These are phyloP conservation scores for Acleris emargana DNA, from an alignment of 2,888 invertebrate genomes.

Conservation along the genomic window DNA sequence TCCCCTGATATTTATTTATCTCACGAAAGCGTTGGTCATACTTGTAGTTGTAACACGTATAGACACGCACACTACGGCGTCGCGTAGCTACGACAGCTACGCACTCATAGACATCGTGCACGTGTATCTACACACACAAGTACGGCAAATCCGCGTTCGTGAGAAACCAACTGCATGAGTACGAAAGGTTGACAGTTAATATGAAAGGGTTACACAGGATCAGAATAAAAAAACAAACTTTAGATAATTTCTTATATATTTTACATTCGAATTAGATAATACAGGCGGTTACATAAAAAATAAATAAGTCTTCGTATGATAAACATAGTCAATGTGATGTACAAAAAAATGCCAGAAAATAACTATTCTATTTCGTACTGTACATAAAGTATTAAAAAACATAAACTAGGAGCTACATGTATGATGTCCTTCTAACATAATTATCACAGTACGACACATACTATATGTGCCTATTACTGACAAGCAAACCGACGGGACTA, in stretches of 20 bases:
- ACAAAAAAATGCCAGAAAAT: slow-evolving; percentile 43
- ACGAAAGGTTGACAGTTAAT: neutral
- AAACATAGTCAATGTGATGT: slow-evolving; percentile 60
- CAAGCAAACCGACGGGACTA: slow-evolving; percentile 15
- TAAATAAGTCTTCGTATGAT: slow-evolving; percentile 70
- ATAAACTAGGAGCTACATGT: slow-evolving; percentile 27
- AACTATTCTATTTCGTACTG: slow-evolving; percentile 44
- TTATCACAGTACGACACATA: slow-evolving; percentile 31
- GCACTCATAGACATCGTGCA: no score
- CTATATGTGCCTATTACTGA: slow-evolving; percentile 25
- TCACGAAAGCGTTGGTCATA: no score
- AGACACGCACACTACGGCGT: no score
- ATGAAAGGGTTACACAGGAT: neutral
- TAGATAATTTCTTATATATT: slow-evolving; percentile 79
- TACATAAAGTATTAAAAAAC: slow-evolving; percentile 38
- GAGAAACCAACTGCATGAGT: no score
- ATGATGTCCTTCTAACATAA: slow-evolving; percentile 27
- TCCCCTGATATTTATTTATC: no score
- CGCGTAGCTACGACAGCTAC: no score
- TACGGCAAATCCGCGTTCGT: no score
- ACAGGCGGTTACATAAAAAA: slow-evolving; percentile 82
- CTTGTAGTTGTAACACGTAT: no score
- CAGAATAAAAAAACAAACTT: slow-evolving; percentile 44
- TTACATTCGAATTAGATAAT: slow-evolving; percentile 75
- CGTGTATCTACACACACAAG: no score